phyloP scores from a whole-genome alignment of 2,888 invertebrate species.

The Sisyra nigra region DNA sequence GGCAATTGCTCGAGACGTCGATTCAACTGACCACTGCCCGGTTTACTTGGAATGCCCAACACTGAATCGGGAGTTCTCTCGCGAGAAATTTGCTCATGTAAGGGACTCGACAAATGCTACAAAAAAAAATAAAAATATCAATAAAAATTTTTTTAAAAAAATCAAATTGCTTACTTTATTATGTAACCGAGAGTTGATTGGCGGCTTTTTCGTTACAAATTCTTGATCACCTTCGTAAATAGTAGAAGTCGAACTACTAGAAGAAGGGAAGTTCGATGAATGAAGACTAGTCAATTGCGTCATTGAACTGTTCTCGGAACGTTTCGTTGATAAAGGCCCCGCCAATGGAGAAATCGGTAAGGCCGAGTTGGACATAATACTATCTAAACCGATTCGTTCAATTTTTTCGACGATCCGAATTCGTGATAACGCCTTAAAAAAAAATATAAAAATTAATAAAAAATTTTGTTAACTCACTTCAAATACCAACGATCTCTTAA shows the following conservation, averaged over 20 bases:
- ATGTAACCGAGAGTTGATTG: not conserved
- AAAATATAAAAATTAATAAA: not conserved
- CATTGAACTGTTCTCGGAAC: conserved; percentile 58
- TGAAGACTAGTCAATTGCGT: conserved; percentile 61
- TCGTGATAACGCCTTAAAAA: conserved; percentile 27
- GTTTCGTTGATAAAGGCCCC: conserved; percentile 41
- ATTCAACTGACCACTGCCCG: conserved; percentile 38
- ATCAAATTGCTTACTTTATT: conserved; percentile 4
- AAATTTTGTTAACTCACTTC: too few relatives aligned
- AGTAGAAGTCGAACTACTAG: conserved; percentile 7
- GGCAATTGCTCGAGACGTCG: conserved; percentile 29
- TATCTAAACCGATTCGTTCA: conserved; percentile 50
- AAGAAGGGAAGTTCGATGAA: conserved; percentile 20
- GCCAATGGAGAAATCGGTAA: conserved; percentile 43
- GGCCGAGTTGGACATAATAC: conserved; percentile 44
- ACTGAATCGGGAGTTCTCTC: conserved; percentile 16
- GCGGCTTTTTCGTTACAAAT: conserved; percentile 9
- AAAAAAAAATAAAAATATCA: too few relatives aligned
- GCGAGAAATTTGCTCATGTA: conserved; percentile 6
- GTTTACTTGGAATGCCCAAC: conserved; percentile 42
- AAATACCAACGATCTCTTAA: too few relatives aligned
- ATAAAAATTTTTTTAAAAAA: too few relatives aligned
- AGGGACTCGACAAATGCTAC: too few relatives aligned
- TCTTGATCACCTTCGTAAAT: conserved; percentile 13
- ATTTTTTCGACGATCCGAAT: conserved; percentile 45